Percentiles rank a stretch among this genome's conserved stretches.
phyloP scores from a whole-genome alignment of 1,140 invertebrate species.

The Uloborus diversus region DNA sequence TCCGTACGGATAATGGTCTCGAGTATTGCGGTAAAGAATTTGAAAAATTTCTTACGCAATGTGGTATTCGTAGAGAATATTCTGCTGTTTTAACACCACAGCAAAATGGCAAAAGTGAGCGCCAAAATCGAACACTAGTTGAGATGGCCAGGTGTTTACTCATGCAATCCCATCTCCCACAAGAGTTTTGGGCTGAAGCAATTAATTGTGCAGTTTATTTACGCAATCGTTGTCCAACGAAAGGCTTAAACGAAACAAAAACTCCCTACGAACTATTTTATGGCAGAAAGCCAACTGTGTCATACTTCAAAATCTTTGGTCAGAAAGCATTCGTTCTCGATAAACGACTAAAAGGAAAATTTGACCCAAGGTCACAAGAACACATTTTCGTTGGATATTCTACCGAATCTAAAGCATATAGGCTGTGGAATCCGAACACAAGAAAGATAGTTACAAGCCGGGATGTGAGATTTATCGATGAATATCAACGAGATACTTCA shows the following conservation, averaged over 20 bases:
- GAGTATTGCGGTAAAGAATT: slow-evolving; percentile 2
- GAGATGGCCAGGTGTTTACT: slow-evolving; percentile 56
- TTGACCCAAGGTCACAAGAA: background rate
- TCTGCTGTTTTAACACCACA: slow-evolving; percentile 56
- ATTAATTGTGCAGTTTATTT: slow-evolving; percentile 5
- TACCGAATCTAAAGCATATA: background rate
- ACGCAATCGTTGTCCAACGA: background rate
- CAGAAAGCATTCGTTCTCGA: background rate
- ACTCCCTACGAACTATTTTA: background rate
- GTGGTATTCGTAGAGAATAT: background rate
- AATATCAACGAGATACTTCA: background rate
- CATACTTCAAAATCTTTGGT: slow-evolving; percentile 6
- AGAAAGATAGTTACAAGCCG: background rate
- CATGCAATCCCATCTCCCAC: slow-evolving; percentile 55
- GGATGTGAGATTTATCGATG: background rate
- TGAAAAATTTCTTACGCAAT: background rate
- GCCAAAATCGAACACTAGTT: slow-evolving; percentile 65
- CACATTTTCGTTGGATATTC: slow-evolving; percentile 1
- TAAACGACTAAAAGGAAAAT: background rate
- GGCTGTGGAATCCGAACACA: background rate
- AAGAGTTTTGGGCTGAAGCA: slow-evolving; percentile 59
- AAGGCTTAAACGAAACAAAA: background rate
- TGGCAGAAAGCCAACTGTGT: slow-evolving; percentile 1
- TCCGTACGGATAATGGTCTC: background rate
- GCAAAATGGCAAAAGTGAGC: slow-evolving; percentile 60